Base-by-base conservation (phyloP, 2,113 vertebrate species). In the Daboia siamensis region DNA sequence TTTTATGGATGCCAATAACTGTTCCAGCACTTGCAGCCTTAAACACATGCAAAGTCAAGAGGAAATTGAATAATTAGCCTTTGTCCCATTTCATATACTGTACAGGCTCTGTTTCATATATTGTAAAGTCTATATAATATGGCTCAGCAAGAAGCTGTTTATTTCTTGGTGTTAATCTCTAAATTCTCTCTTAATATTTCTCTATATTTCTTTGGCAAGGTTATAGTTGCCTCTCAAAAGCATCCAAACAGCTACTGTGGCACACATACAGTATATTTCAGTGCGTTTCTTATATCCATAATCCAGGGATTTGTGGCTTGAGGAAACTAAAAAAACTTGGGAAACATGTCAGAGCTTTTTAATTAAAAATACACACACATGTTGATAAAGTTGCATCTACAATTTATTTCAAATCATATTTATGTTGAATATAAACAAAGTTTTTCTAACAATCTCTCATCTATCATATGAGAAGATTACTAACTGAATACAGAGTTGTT, bases 21-120 rank as follows among this genome's bases (percentile, higher is more conserved):
- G 98, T 94, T 99, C 98, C 96, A 99, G 92, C 0, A 98, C 97
- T 93, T 98, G 98, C 54, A 98, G 94, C 94, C 99, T 99, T 97
- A 95, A 95, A 91, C 4, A 54, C 20, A 92, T 55, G 96, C 26
- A 95, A 88, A 6, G 39, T 91, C 90, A 92, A 89, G 57, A 64
- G 3, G n/a, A 64, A 52, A 90, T 44, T 1, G 15, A 15, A 92
- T 88, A 54, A 80, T 44, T 20, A 33, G 59, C 52, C 9, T 89
- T 1, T 89, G 5, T 89, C 7, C 2, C 89, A 91, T 61, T 86
- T 39, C 88, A 87, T 8, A 90, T 80, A 21, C 91, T 44, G 46
- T 33, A n/a, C 13, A 10, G 13, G 26, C 29, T 69, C 2, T 91
- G 91, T 57, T 80, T 39, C 89, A 87, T 8, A 90, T 39, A 17